Evolutionary conservation across 2,888 invertebrate species (phyloP).

Genomic region (Ochropacha duplaris): DNA sequence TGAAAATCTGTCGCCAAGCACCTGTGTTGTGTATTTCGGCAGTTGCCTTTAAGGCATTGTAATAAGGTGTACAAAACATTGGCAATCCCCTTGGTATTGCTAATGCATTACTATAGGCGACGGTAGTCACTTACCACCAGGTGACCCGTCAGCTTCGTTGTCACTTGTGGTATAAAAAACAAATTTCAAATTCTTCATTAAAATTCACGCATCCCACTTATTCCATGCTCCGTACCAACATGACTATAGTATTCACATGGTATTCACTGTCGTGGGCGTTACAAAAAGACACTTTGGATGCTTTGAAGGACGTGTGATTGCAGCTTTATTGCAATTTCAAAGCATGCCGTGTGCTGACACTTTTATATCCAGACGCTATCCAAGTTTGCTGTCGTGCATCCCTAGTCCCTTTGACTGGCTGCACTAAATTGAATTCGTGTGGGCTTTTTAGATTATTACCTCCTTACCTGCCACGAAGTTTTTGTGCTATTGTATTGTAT

Average conservation of each 20-base stretch:
- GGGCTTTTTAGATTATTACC: conserved; percentile 20
- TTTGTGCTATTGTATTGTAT: neutral
- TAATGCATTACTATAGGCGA: too few relatives aligned
- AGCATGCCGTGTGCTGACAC: conserved; percentile 35
- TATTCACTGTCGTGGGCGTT: conserved; percentile 28
- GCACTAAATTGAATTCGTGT: conserved; percentile 42
- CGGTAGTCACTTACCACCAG: too few relatives aligned
- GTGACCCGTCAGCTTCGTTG: too few relatives aligned
- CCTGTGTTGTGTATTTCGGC: too few relatives aligned
- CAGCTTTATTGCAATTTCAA: conserved; percentile 66
- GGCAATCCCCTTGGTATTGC: too few relatives aligned
- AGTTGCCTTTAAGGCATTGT: too few relatives aligned
- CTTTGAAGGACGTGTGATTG: conserved; percentile 67
- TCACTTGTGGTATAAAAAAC: too few relatives aligned
- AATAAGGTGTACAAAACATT: too few relatives aligned
- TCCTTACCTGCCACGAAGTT: neutral
- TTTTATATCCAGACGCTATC: conserved; percentile 12
- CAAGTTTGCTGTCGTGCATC: neutral
- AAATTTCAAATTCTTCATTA: too few relatives aligned
- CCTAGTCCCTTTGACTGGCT: conserved; percentile 36
- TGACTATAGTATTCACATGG: conserved; percentile 9
- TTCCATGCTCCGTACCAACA: neutral
- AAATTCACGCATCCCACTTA: neutral
- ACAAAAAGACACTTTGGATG: conserved; percentile 58
- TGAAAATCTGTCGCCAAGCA: too few relatives aligned